These are phyloP conservation scores for Xyrauchen texanus DNA, from an alignment of 2,113 vertebrate species.

Conservation along the genomic window DNA sequence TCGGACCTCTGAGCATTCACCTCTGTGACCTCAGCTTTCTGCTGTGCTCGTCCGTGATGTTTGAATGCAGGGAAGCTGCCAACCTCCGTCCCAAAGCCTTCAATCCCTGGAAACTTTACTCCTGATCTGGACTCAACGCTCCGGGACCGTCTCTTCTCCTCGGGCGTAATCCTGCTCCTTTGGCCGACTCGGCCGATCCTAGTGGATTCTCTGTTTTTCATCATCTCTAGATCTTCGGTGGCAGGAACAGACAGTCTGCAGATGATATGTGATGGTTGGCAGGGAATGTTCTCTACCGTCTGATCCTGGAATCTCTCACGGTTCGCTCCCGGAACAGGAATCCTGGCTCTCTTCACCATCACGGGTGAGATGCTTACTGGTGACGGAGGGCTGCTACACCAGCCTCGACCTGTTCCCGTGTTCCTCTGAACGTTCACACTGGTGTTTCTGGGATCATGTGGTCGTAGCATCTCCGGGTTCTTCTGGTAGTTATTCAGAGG, in stretches of 20 bases:
- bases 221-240: background rate
- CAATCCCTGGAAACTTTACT: background rate
- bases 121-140: conserved; percentile 80
- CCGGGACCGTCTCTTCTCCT: conserved; percentile 85
- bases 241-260: conserved; percentile 30
- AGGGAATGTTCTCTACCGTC: conserved; percentile 19
- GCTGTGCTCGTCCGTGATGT: background rate
- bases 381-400: conserved; percentile 26
- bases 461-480: conserved; percentile 84
- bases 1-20: conserved; percentile 54
- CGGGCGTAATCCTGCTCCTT: conserved; percentile 76
- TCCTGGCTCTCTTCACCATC: conserved; percentile 65
- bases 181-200: conserved; percentile 82
- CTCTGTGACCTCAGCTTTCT: conserved; percentile 30
- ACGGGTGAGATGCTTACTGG: conserved; percentile 57
- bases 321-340: conserved; percentile 67
- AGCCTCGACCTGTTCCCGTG: background rate
- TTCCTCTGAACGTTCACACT: conserved; percentile 58
- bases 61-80: background rate
- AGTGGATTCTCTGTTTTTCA: conserved; percentile 71
- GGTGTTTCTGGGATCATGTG: conserved; percentile 84
- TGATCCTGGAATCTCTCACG: conserved; percentile 42
- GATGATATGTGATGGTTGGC: conserved; percentile 27
- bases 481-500: conserved; percentile 78
- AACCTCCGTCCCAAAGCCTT: background rate